These are phyloP conservation scores for Cuniculus paca DNA, from an alignment of 2,797 vertebrate genomes.

Conservation along the genomic window DNA sequence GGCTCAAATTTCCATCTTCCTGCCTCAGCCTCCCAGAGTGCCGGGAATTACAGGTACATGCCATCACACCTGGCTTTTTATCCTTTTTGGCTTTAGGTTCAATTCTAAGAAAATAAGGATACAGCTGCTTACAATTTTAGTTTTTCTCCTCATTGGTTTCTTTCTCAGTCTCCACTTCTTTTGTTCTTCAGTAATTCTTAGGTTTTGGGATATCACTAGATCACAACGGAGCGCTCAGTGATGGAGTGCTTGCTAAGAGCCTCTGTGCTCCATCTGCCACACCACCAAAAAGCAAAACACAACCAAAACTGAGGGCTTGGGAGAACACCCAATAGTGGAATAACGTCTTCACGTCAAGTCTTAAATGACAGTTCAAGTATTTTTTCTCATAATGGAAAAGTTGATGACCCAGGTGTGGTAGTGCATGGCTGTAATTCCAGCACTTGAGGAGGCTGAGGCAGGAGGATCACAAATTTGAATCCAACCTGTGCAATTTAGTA, in stretches of 20 bases:
- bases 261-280: neutral
- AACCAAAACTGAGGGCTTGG: neutral
- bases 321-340: conserved; percentile 4
- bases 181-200: conserved; percentile 36
- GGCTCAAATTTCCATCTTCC: neutral
- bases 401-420: neutral
- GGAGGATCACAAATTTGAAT: neutral
- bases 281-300: neutral
- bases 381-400: conserved; percentile 25
- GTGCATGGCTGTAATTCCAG: neutral
- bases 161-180: conserved; percentile 40
- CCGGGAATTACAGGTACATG: neutral
- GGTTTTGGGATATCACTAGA: neutral
- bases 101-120: conserved; percentile 51
- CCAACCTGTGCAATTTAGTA: neutral
- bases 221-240: neutral
- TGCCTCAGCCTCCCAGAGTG: neutral
- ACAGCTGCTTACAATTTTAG: neutral
- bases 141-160: neutral
- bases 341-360: neutral
- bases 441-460: neutral
- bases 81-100: conserved; percentile 29
- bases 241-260: neutral
- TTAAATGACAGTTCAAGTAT: neutral
- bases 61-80: neutral